Evolutionary conservation across 2,888 invertebrate species (phyloP).

Genomic region (Malthinus flaveolus): DNA sequence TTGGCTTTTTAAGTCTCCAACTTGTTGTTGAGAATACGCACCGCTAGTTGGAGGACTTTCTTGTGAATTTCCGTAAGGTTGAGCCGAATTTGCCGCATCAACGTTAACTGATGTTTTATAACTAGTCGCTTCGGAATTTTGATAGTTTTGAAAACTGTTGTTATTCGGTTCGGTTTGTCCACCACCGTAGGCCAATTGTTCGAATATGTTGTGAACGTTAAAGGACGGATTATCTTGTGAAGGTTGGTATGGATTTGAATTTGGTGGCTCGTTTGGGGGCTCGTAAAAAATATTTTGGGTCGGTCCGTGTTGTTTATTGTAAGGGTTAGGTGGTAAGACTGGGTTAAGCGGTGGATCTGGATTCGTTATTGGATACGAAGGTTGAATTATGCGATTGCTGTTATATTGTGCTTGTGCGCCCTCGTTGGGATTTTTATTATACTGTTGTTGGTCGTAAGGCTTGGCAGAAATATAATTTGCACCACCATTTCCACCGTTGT

Average conservation of each 20-base stretch:
- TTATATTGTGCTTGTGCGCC: too few relatives aligned
- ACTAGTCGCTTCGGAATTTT: conserved; percentile 1
- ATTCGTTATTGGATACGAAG: too few relatives aligned
- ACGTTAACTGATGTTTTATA: conserved; percentile 5
- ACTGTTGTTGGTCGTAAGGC: too few relatives aligned
- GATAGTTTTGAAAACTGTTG: conserved; percentile 8
- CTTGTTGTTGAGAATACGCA: conserved; percentile 31
- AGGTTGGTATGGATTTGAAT: too few relatives aligned
- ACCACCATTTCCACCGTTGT: neutral
- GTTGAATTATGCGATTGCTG: too few relatives aligned
- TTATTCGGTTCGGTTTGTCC: neutral
- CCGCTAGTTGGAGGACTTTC: conserved; percentile 23
- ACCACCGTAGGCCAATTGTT: neutral
- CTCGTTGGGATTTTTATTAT: too few relatives aligned
- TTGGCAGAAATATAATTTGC: neutral
- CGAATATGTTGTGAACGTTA: conserved; percentile 3
- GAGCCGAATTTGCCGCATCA: conserved; percentile 22
- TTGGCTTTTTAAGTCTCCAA: conserved; percentile 44
- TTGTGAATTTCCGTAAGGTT: conserved; percentile 37
- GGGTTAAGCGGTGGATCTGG: too few relatives aligned
- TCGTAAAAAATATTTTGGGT: too few relatives aligned
- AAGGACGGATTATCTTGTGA: neutral
- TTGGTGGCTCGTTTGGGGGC: too few relatives aligned
- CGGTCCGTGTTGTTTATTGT: too few relatives aligned
- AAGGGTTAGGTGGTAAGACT: too few relatives aligned